phyloP scores from a whole-genome alignment of 1,140 invertebrate species.

The Cotesia chilonis region DNA sequence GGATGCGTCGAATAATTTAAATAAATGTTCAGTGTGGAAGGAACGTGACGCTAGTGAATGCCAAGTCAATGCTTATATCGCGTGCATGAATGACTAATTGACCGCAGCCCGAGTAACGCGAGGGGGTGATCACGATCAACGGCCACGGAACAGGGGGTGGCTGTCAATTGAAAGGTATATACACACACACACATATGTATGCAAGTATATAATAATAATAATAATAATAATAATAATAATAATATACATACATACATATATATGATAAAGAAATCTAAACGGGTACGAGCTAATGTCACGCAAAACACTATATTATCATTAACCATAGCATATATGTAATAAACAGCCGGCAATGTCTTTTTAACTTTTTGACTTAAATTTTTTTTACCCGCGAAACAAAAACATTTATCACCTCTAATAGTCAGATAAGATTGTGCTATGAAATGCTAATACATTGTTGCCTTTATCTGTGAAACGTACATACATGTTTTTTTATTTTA shows the following conservation, averaged over 20 bases:
- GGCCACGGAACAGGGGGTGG: constrained; percentile 46
- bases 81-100: constrained; percentile 53
- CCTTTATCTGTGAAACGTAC: too few relatives aligned
- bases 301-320: too few relatives aligned
- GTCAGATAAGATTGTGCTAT: too few relatives aligned
- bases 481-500: too few relatives aligned
- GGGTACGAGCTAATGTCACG: constrained; percentile 1
- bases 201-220: neutral
- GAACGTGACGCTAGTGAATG: constrained; percentile 28
- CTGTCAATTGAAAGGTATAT: constrained; percentile 34
- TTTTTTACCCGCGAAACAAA: too few relatives aligned
- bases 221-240: too few relatives aligned
- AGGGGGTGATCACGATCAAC: constrained; percentile 29
- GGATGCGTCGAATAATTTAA: constrained; percentile 46
- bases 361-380: too few relatives aligned
- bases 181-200: constrained; percentile 1
- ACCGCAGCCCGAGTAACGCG: constrained; percentile 38
- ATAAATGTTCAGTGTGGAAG: constrained; percentile 43
- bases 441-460: too few relatives aligned
- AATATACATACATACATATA: neutral
- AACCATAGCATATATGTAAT: neutral
- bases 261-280: constrained; percentile 22
- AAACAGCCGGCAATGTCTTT: neutral
- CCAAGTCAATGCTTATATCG: constrained; percentile 54
- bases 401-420: too few relatives aligned